Percentiles rank a stretch among this genome's conserved stretches.
phyloP scores from a whole-genome alignment of 2,797 vertebrate species.

The Halcyon chelicuti region DNA sequence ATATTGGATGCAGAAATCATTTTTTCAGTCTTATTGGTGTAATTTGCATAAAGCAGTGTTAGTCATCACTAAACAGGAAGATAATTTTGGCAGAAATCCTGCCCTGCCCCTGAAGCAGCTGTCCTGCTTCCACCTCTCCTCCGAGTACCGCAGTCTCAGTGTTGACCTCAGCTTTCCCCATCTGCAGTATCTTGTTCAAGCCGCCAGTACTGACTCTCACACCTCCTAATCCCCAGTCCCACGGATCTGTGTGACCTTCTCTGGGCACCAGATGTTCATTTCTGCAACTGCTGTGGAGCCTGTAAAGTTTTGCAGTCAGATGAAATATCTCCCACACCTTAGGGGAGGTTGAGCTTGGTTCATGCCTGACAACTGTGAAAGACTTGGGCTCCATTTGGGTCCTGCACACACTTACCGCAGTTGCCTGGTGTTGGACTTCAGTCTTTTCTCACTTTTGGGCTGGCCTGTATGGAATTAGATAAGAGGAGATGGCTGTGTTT shows the following conservation, averaged over 20 bases:
- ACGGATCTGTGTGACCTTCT: neutral
- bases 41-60: neutral
- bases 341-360: neutral
- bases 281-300: neutral
- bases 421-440: neutral
- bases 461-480: neutral
- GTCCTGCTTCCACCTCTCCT: neutral
- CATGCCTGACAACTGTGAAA: neutral
- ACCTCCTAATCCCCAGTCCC: neutral
- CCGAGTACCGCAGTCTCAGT: neutral
- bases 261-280: constrained; percentile 12
- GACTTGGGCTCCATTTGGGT: neutral
- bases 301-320: neutral
- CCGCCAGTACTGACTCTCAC: neutral
- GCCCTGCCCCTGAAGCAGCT: neutral
- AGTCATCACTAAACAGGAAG: constrained; percentile 16
- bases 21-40: neutral
- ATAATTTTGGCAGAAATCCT: constrained; percentile 1
- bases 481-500: neutral
- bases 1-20: neutral
- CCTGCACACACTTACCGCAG: neutral
- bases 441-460: neutral
- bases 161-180: neutral
- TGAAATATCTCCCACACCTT: neutral
- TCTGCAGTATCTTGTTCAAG: neutral